These are phyloP conservation scores for Vanessa tameamea DNA, from an alignment of 1,140 invertebrate species.

Conservation along the genomic window DNA sequence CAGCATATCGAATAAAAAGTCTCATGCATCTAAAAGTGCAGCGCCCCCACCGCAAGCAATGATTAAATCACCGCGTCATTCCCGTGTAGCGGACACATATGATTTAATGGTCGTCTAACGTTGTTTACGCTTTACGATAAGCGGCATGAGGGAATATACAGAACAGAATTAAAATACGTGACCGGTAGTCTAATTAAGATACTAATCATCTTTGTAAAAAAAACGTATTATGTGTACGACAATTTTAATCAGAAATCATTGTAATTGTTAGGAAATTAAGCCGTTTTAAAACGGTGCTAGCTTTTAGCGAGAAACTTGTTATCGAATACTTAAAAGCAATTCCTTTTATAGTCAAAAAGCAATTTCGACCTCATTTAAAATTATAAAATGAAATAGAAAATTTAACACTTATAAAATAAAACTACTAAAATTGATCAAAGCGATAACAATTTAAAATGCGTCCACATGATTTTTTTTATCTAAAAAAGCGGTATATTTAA, in stretches of 20 bases:
- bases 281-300: background rate
- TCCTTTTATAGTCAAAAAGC: background rate
- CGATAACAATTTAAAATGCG: background rate
- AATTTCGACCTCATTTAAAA: background rate
- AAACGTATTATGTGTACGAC: background rate
- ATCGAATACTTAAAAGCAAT: background rate
- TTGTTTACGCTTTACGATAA: slow-evolving; percentile 62
- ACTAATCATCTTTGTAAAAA: slow-evolving; percentile 9
- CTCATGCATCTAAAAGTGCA: slow-evolving; percentile 28
- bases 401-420: background rate
- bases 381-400: background rate
- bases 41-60: slow-evolving; percentile 28
- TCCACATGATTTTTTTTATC: background rate
- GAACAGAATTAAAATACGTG: slow-evolving; percentile 26
- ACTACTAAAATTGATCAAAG: background rate
- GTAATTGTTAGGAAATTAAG: slow-evolving; percentile 3
- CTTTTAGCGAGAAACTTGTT: background rate
- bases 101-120: slow-evolving; percentile 61
- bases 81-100: slow-evolving; percentile 55
- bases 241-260: background rate
- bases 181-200: slow-evolving; percentile 17
- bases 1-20: slow-evolving; percentile 7
- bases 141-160: slow-evolving; percentile 46
- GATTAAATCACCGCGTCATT: slow-evolving; percentile 56
- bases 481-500: background rate